These are phyloP conservation scores for Lota lota DNA, from an alignment of 2,113 vertebrate genomes.

Conservation along the genomic window DNA sequence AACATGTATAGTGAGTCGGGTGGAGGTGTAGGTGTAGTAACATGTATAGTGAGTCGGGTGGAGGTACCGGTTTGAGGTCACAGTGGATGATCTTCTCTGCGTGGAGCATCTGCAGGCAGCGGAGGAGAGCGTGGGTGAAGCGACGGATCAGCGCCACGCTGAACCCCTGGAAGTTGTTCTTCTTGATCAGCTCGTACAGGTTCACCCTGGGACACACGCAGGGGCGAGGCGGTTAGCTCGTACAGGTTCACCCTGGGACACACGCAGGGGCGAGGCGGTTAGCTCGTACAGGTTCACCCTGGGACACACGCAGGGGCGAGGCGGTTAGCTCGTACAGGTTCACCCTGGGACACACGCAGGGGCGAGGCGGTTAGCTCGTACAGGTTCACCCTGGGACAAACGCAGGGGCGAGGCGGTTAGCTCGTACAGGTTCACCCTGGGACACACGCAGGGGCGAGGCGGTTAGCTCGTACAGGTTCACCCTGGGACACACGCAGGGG, in stretches of 20 bases:
- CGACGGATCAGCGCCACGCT: slow-evolving; percentile 82
- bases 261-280: slow-evolving; percentile 2
- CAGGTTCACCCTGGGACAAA: too few species aligned
- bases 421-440: too few species aligned
- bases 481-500: too few species aligned
- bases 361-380: too few species aligned
- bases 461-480: too few species aligned
- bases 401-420: too few species aligned
- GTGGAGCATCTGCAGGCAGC: slow-evolving; percentile 90
- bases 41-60: neutral
- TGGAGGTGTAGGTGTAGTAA: neutral
- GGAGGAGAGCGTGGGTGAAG: slow-evolving; percentile 84
- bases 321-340: slow-evolving; percentile 92
- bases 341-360: slow-evolving; percentile 68
- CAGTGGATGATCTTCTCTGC: slow-evolving; percentile 93
- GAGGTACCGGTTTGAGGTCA: slow-evolving; percentile 88
- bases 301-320: slow-evolving; percentile 25
- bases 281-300: slow-evolving; percentile 89
- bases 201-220: slow-evolving; percentile 77
- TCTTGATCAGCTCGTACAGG: slow-evolving; percentile 91
- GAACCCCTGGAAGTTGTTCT: slow-evolving; percentile 93
- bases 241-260: slow-evolving; percentile 85
- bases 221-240: slow-evolving; percentile 43
- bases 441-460: too few species aligned
- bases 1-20: too few species aligned